Conservation (phyloP, 1,140 invertebrate species). For the Zaprionus africanus region DNA sequence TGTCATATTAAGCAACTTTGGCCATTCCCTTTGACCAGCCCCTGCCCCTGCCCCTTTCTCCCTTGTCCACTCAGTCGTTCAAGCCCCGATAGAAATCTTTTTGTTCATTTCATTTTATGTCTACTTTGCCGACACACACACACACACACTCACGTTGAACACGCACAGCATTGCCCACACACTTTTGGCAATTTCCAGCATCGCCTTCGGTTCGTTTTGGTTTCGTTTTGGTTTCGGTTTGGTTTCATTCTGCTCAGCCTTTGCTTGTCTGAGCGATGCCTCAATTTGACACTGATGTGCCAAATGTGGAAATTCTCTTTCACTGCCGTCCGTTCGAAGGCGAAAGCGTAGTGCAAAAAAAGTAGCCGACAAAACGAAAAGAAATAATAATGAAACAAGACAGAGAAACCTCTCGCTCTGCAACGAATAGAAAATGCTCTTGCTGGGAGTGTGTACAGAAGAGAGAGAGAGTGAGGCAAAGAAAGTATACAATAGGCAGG, state of each 20-base stretch:
- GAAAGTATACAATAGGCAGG: background rate
- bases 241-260: background rate
- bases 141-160: constrained; percentile 5
- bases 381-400: constrained; percentile 11
- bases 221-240: constrained; percentile 19
- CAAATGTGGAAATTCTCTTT: constrained; percentile 77
- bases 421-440: background rate
- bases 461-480: too few relatives aligned
- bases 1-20: constrained; percentile 82
- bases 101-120: constrained; percentile 83
- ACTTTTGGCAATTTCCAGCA: constrained; percentile 74
- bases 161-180: constrained; percentile 30
- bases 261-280: constrained; percentile 62
- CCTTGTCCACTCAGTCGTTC: constrained; percentile 3
- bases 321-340: constrained; percentile 44
- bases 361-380: constrained; percentile 1
- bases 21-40: constrained; percentile 58
- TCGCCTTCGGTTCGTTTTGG: constrained; percentile 25
- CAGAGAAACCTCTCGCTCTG: too few relatives aligned
- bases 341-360: constrained; percentile 27
- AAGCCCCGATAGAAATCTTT: constrained; percentile 76
- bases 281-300: constrained; percentile 82
- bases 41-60: background rate
- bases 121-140: constrained; percentile 54
- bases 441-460: background rate